A percentile compares a stretch with the other conserved stretches of the same genome.
These are phyloP conservation scores for Microcaecilia unicolor DNA, from an alignment of 2,797 vertebrate genomes.

Conservation along the genomic window DNA sequence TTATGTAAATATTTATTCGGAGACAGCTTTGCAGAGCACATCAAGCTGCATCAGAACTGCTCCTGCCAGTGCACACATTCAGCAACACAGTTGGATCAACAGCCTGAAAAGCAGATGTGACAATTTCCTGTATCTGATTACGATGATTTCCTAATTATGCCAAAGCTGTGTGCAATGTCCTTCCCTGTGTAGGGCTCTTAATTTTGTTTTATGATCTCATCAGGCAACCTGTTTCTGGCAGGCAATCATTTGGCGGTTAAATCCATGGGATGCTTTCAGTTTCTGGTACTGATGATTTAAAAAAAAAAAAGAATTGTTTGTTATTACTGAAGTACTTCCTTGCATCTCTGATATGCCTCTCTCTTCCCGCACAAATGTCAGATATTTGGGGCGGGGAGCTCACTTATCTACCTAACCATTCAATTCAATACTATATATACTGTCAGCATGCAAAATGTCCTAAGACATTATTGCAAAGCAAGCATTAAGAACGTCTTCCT, in stretches of 20 bases:
- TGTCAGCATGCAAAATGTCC: too few relatives aligned
- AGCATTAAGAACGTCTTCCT: too few relatives aligned
- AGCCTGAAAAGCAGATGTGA: slow-evolving; percentile 62
- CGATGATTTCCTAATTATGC: slow-evolving; percentile 53
- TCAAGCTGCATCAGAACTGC: slow-evolving; percentile 24
- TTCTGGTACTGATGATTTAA: too few relatives aligned
- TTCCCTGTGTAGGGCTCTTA: slow-evolving; percentile 42
- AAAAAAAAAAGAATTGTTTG: too few relatives aligned
- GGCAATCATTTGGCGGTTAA: slow-evolving; percentile 3
- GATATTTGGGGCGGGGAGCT: too few relatives aligned
- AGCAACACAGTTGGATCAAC: slow-evolving; percentile 34
- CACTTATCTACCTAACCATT: too few relatives aligned
- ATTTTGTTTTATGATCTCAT: slow-evolving; percentile 41
- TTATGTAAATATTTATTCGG: slow-evolving; percentile 41
- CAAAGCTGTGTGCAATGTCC: slow-evolving; percentile 49
- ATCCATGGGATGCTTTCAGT: slow-evolving; percentile 29
- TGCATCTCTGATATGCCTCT: too few relatives aligned
- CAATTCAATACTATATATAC: too few relatives aligned
- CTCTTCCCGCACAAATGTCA: too few relatives aligned
- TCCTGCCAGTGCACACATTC: slow-evolving; percentile 21
- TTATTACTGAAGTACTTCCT: too few relatives aligned
- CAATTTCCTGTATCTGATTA: slow-evolving; percentile 60
- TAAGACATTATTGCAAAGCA: too few relatives aligned
- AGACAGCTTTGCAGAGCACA: slow-evolving; percentile 37
- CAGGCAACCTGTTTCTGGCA: slow-evolving; percentile 29